Evolutionary conservation across 2,888 invertebrate species (phyloP).

Genomic region (Hydropsyche betteni): DNA sequence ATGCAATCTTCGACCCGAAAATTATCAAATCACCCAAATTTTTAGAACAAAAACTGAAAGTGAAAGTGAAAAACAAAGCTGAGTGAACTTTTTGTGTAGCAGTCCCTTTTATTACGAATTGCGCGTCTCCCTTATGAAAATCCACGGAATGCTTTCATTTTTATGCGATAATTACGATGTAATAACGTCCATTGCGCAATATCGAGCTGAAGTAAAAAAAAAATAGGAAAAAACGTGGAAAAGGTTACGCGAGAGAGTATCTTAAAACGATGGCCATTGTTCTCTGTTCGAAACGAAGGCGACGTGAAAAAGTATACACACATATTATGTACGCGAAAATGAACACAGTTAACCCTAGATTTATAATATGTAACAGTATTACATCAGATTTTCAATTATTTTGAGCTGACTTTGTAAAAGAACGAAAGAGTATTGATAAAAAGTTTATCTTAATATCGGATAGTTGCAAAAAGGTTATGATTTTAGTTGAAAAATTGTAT

Average conservation of each 20-base stretch:
- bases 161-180: constrained; percentile 44
- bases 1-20: no score
- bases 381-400: no score
- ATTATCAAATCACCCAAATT: no score
- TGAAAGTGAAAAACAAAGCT: background rate
- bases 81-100: background rate
- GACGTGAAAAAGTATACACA: background rate
- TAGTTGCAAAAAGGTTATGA: no score
- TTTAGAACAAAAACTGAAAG: background rate
- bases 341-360: no score
- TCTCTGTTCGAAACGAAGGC: background rate
- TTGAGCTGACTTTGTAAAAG: no score
- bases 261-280: constrained; percentile 24
- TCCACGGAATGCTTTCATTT: constrained; percentile 43
- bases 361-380: no score
- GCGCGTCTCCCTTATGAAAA: background rate
- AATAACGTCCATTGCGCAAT: constrained; percentile 30
- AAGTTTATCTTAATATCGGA: no score
- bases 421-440: no score
- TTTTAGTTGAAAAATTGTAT: no score
- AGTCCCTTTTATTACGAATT: constrained; percentile 1
- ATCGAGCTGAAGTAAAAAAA: constrained; percentile 7
- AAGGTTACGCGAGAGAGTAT: constrained; percentile 29
- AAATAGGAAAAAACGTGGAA: constrained; percentile 25
- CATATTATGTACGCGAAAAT: no score